Evolutionary conservation across 2,797 vertebrate genomes (phyloP), one percentile per base, ranked within the genome.

Genomic region (Sebastiscus albofasciatus): DNA sequence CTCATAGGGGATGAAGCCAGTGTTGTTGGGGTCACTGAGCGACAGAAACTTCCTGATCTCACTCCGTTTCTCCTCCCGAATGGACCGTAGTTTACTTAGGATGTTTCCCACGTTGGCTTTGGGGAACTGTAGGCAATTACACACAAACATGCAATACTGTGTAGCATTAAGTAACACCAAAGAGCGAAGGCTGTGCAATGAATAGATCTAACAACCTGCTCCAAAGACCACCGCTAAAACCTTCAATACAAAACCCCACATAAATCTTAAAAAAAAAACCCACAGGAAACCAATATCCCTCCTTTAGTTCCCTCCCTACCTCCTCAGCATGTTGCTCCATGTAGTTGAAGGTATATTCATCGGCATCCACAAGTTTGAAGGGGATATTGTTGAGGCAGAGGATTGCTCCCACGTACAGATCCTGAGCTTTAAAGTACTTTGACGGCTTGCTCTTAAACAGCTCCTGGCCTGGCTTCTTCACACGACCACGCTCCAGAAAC

Each of bases 401-500:
- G 61, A 61, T 92, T 20, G 96, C 96, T 88, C 98, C 98, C 5
- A 99, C 90, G 72, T 96, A 97, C 64, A 99, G 91, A 90, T 99
- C 95, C 89, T 94, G 94, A 27, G 96, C 93, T 67, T 88, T 91
- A 75, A 97, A 96, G 86, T 95, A 98, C 84, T 97, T 90, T 0
- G 97, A 96, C 61, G 86, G 87, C 86, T 97, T 94, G 55, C 96
- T 97, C 93, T 97, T 98, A 85, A 96, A 98, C 76, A 97, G 75
- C 80, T 97, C 93, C 90, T 98, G 98, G 66, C 96, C 97, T 34
- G 97, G 97, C 89, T 96, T 98, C 94, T 96, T 98, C 60, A 99
- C 92, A 42, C 93, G 94, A 64, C 84, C 27, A 84, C 97, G 97
- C 94, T 96, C 94, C 90, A 99, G 93, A 92, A 97, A 99, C 91